Evolutionary conservation across 2,888 invertebrate genomes (phyloP), one percentile per base, ranked within the genome.

Genomic region (Erebia ligea): DNA sequence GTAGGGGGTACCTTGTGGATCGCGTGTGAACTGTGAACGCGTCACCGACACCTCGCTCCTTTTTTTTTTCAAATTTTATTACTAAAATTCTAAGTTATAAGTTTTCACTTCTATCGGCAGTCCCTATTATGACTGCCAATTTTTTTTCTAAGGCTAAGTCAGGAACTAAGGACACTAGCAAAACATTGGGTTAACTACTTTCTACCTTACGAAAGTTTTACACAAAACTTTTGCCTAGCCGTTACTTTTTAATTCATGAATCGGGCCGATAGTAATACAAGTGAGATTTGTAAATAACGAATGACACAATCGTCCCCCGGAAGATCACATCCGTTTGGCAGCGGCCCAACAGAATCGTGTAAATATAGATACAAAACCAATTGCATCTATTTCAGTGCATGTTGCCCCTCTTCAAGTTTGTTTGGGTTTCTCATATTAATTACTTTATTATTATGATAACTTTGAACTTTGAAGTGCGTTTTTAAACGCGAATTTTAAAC

Each of bases 251-350:
- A 50, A 57, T 68, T 58, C 45, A 64, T 52, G 64, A 68, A 59
- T 63, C 59, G 50, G 15, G 8, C 15, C 21, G 52, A 56, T 68
- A 54, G 25, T 66, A 48, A 62, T 57, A 63, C 65, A 56, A 56
- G 63, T 57, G 52, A 54, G 56, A 67, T 67, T 72, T 73, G 75
- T 73, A 73, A 73, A 78, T 76, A 79, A 77, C 78, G 78, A 62
- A 81, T 90, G 89, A 90, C 86, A 90, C 88, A 89, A 90, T 84
- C 82, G 76, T 25, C 21, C 80, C 80, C 88, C 91, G 91, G 91
- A 91, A 90, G 84, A 88, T 83, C 81, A 82, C 86, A 90, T 92
- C 92, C 92, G 91, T 81, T 90, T 91, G 92, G 91, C 91, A 79
- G 76, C 76, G 77, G 74, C 79, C 86, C 91, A 90, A 84, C 81